Evolutionary conservation across 1,140 invertebrate species (phyloP).

Genomic region (Drosophila littoralis): DNA sequence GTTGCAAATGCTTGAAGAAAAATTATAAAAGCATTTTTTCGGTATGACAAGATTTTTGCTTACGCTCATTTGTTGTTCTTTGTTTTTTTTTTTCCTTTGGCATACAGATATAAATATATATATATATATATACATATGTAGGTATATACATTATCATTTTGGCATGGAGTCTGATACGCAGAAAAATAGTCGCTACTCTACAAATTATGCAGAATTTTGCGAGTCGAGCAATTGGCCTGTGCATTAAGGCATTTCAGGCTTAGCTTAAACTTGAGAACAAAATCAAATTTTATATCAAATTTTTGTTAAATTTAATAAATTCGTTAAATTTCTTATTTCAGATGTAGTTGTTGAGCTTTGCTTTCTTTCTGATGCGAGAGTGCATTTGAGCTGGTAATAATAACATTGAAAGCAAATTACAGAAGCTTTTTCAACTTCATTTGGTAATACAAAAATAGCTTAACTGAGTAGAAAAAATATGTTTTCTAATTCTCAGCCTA

Average conservation of each 20-base stretch:
- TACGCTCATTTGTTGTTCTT: conserved; percentile 66
- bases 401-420: too few relatives aligned
- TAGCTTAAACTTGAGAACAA: not conserved
- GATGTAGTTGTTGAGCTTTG: too few relatives aligned
- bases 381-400: too few relatives aligned
- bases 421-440: too few relatives aligned
- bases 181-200: conserved; percentile 5
- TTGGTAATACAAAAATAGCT: too few relatives aligned
- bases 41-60: conserved; percentile 73
- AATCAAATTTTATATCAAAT: not conserved
- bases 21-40: conserved; percentile 65
- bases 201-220: not conserved
- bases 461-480: too few relatives aligned
- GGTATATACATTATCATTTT: conserved; percentile 20
- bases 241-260: not conserved
- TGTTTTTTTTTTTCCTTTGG: not conserved
- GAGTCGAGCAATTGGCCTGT: not conserved
- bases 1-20: conserved; percentile 72
- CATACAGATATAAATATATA: not conserved
- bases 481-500: too few relatives aligned
- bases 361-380: too few relatives aligned
- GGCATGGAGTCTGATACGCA: not conserved
- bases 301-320: too few relatives aligned
- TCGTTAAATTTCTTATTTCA: too few relatives aligned
- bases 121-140: not conserved